These are phyloP conservation scores for Heliothis virescens DNA, from an alignment of 1,140 invertebrate species.

Conservation along the genomic window DNA sequence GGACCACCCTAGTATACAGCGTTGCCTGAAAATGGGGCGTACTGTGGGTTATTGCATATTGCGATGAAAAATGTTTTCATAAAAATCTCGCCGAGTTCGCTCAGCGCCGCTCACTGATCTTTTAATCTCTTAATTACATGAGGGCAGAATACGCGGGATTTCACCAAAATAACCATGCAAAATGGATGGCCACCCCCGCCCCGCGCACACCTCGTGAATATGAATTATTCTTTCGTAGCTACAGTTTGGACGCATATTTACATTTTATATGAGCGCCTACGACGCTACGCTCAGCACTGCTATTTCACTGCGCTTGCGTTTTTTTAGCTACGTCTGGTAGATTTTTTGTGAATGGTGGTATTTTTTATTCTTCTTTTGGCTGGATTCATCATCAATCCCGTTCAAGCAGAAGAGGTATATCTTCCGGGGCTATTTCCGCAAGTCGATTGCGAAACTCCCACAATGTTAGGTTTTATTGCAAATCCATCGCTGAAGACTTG, in stretches of 20 bases:
- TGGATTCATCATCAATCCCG: constrained; percentile 46
- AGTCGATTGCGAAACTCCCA: constrained; percentile 20
- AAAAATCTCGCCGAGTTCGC: constrained; percentile 59
- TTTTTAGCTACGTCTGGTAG: constrained; percentile 44
- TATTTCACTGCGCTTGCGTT: constrained; percentile 52
- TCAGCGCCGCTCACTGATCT: constrained; percentile 60
- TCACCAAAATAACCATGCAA: constrained; percentile 67
- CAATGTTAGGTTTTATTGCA: constrained; percentile 51
- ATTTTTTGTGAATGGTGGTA: constrained; percentile 19
- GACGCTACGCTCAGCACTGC: constrained; percentile 41
- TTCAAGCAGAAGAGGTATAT: constrained; percentile 35
- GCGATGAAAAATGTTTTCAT: constrained; percentile 59
- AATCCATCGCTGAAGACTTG: constrained; percentile 51
- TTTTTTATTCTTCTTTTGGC: constrained; percentile 43
- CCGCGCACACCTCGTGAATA: constrained; percentile 58
- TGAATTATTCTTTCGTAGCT: constrained; percentile 69
- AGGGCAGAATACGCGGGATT: constrained; percentile 62
- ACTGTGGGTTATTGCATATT: constrained; percentile 49
- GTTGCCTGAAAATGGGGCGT: constrained; percentile 21
- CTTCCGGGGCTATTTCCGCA: constrained; percentile 25
- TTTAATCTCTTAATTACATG: constrained; percentile 75
- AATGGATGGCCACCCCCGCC: constrained; percentile 59
- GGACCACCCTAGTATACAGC: too few species aligned
- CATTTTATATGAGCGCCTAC: constrained; percentile 59
- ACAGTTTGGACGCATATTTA: constrained; percentile 64